Percentiles rank a stretch among this genome's conserved stretches.
phyloP scores from a whole-genome alignment of 2,113 vertebrate species.

The Pseudopodoces humilis region DNA sequence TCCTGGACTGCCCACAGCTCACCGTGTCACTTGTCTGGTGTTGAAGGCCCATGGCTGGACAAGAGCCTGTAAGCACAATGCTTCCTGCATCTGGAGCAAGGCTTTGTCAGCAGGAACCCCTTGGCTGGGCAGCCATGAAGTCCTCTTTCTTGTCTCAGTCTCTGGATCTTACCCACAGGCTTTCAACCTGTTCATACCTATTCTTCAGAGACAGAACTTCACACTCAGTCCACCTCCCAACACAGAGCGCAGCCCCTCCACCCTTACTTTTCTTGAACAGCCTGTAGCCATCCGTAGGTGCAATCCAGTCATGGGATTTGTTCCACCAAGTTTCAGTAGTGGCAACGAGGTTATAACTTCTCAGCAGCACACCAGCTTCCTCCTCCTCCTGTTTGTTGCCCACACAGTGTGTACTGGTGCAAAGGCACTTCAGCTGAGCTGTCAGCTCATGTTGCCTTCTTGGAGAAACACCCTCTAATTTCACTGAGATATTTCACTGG shows the following conservation, averaged over 20 bases:
- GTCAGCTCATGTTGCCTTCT: background rate
- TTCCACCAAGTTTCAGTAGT: background rate
- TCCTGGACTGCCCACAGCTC: background rate
- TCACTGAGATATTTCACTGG: background rate
- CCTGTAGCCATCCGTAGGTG: background rate
- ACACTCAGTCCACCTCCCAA: background rate
- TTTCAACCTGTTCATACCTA: background rate
- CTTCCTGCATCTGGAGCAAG: background rate
- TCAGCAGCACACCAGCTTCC: background rate
- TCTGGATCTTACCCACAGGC: background rate
- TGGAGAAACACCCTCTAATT: background rate
- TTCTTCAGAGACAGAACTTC: background rate
- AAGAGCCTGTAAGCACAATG: background rate
- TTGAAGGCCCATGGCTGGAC: background rate
- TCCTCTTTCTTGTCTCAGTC: fast-evolving
- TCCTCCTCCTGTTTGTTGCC: background rate
- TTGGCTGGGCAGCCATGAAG: background rate
- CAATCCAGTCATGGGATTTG: background rate
- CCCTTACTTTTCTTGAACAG: background rate
- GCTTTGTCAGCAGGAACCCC: background rate
- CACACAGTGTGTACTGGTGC: background rate
- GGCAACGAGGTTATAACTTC: background rate
- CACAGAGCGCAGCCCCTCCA: background rate
- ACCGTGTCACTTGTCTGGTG: fast-evolving
- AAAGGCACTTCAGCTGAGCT: background rate